Base-by-base conservation (phyloP, 2,888 invertebrate species). In the Branchipolynoe longqiensis region DNA sequence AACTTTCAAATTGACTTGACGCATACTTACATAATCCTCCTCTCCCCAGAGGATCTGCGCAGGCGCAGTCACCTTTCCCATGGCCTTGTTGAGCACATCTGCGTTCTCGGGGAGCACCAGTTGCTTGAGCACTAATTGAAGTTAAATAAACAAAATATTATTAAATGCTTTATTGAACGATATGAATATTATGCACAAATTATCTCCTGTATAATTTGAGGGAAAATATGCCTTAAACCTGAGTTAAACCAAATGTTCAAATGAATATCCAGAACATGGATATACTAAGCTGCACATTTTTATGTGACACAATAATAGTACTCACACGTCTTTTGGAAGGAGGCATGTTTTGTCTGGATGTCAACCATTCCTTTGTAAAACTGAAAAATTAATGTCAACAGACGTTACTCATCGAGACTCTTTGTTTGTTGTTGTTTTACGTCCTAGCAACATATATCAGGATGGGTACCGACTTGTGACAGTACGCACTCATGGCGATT, bases 31-130 rank as follows among this genome's bases (percentile, higher is more conserved):
- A 90, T 90, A 88, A 86, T 92, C 92, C 25, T 92, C 87, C 85
- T 89, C 87, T 2, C 92, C 92, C 92, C 92, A 92, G 1, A 92
- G 87, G 14, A 92, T 87, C 59, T 92, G 92, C 38, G 90, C 87
- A 14, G 92, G 91, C 14, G 89, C 89, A 18, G 83, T 85, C 36
- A 92, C 90, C 40, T 86, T 88, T 40, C 87, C 85, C 62, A 91
- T 88, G 62, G 88, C 86, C 18, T 88, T 88, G 73, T 90, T 88
- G 38, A 92, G 84, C n/a, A 90, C 48, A 8, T n/a, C 58, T 4
- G 0, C 38, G n/a, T 56, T 58, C 3, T 78, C 48, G 3, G 78
- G 14, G n/a, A n/a, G 4, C 0, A n/a, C n/a, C 1, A 69, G 33
- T 38, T 38, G 69, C 18, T 31, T 38, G 22, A 6, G 8, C 69